Percentiles rank a stretch among this genome's conserved stretches.
Evolutionary conservation across 2,113 vertebrate species (phyloP).

Genomic region (Tachysurus vachellii): DNA sequence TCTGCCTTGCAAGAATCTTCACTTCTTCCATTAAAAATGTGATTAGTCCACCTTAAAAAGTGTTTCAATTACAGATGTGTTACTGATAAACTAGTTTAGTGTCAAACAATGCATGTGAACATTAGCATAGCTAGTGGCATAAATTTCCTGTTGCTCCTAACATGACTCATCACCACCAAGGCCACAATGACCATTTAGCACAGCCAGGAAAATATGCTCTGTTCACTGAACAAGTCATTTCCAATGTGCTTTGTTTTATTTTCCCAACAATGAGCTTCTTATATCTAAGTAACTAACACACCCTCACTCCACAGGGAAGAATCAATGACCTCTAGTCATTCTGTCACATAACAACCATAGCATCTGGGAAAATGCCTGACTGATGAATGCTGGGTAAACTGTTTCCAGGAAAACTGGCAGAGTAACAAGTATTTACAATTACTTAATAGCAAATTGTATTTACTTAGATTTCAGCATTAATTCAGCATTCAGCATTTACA

Average conservation of each 20-base stretch:
- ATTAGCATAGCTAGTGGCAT: slow-evolving; percentile 4
- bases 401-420: slow-evolving; percentile 29
- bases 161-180: slow-evolving; percentile 44
- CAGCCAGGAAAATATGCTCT: slow-evolving; percentile 41
- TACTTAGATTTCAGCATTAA: neutral
- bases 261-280: slow-evolving; percentile 36
- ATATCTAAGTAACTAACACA: slow-evolving; percentile 38
- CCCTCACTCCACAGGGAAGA: slow-evolving; percentile 18
- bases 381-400: slow-evolving; percentile 33
- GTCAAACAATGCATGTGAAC: slow-evolving; percentile 12
- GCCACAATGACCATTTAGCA: slow-evolving; percentile 35
- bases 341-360: slow-evolving; percentile 11
- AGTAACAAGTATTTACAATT: neutral
- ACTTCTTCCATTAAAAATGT: slow-evolving; percentile 26
- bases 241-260: slow-evolving; percentile 29
- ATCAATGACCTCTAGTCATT: slow-evolving; percentile 30
- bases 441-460: neutral
- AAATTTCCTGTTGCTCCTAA: slow-evolving; percentile 38
- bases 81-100: slow-evolving; percentile 43
- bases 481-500: neutral
- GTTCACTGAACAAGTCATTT: slow-evolving; percentile 39
- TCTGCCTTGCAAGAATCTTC: slow-evolving; percentile 6
- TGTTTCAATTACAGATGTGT: slow-evolving; percentile 26
- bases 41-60: slow-evolving; percentile 19
- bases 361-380: slow-evolving; percentile 29